Base-by-base conservation (phyloP, 2,888 invertebrate species). In the Rotaria socialis region DNA sequence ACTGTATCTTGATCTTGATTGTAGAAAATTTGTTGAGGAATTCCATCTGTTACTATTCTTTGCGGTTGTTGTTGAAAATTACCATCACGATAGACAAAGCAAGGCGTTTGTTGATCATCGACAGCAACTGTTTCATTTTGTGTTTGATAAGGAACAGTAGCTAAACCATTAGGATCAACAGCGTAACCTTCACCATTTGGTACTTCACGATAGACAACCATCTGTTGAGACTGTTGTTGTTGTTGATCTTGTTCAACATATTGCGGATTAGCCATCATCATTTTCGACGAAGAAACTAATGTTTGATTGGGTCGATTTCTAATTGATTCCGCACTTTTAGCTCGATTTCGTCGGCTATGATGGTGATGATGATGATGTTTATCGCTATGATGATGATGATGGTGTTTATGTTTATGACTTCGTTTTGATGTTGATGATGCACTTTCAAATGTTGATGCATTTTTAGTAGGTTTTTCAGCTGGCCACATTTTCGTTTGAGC, bases 151-250 rank as follows among this genome's bases (percentile, higher is more conserved):
- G 80, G 80, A 10, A 80, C 47, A 47, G 11, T 47, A 43, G 80
- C 47, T 24, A 47, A 47, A 24, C 47, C 14, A 16, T 80, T 80
- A 47, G 10, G 7, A 80, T 80, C 80, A 80, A 80, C 47, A 8
- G 67, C 35, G n/a, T 67, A 67, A 67, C 67, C 19, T 27, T 67
- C 67, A 47, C n/a, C 47, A n/a, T 24, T 47, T 2, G 47, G 24
- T 14, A 47, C n/a, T 80, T 80, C 80, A n/a, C 80, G 80, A 80
- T 80, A 80, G 47, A 80, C 80, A n/a, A 80, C 14, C 80, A 80
- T 80, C 14, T 47, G 80, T n/a, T 74, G 74, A 19, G 24, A 16
- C 16, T 67, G 27, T 67, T 67, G 67, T 16, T 74, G 74, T 41
- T 80, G 80, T 47, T 47, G 67, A 67, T 67, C 67, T 67, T 67